Conservation (phyloP, 1,140 invertebrate genomes). For the Drosophila bifasciata region DNA sequence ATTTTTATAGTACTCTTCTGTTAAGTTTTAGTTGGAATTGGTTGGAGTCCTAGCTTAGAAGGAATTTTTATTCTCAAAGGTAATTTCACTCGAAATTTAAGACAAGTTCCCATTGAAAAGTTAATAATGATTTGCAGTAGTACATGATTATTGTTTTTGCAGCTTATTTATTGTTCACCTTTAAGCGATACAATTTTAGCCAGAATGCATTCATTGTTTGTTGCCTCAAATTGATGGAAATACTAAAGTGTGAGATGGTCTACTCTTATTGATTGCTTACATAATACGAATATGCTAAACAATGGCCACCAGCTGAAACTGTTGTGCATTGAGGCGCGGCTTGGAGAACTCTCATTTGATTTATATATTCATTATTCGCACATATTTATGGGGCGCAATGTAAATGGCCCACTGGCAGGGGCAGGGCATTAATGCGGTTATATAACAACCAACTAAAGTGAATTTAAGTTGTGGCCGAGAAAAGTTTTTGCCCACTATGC, state of each 20-base stretch:
- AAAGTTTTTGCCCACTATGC: conserved; percentile 56
- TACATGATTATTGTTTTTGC: too few species aligned
- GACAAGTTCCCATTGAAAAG: too few species aligned
- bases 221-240: too few species aligned
- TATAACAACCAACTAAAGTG: conserved; percentile 37
- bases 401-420: conserved; percentile 61
- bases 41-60: too few species aligned
- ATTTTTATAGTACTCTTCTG: too few species aligned
- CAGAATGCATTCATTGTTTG: too few species aligned
- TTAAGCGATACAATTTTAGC: too few species aligned
- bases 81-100: too few species aligned
- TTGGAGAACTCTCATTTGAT: conserved; percentile 59
- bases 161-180: too few species aligned
- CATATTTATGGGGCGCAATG: conserved; percentile 51
- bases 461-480: conserved; percentile 59
- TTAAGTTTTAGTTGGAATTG: too few species aligned
- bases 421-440: conserved; percentile 46
- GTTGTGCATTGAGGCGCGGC: conserved; percentile 31
- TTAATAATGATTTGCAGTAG: too few species aligned
- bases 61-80: too few species aligned
- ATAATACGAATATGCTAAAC: conserved; percentile 62
- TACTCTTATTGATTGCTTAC: conserved; percentile 63
- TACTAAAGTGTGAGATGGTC: conserved; percentile 23
- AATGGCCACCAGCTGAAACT: conserved; percentile 30
- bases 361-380: conserved; percentile 73